phyloP scores from a whole-genome alignment of 2,797 vertebrate genomes.

The Notamacropus eugenii region DNA sequence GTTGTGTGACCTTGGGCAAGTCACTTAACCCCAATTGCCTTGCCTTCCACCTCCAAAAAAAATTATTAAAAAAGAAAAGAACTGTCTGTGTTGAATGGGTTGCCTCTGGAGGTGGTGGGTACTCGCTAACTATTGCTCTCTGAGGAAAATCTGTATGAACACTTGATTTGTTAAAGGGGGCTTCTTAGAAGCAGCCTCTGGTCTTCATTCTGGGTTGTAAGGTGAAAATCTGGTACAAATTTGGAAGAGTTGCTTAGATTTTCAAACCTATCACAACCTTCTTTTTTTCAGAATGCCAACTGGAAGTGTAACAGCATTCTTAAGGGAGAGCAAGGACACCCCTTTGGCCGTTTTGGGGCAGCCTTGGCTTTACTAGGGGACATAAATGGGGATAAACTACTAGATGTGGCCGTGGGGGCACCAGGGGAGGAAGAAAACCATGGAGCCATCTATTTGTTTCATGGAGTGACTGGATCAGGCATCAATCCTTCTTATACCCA shows the following conservation, averaged over 20 bases:
- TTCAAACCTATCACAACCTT: not conserved
- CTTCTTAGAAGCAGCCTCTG: not conserved
- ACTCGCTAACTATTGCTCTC: not conserved
- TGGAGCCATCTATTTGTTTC: constrained; percentile 89
- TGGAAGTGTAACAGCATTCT: constrained; percentile 7
- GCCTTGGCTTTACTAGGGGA: constrained; percentile 85
- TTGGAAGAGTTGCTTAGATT: not conserved
- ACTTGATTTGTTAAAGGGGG: not conserved
- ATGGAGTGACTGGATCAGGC: constrained; percentile 43
- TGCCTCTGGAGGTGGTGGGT: not conserved
- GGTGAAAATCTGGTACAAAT: not conserved
- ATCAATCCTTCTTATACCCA: constrained; percentile 15
- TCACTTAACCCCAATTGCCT: no score
- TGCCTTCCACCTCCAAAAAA: no score
- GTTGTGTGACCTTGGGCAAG: no score
- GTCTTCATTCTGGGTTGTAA: not conserved
- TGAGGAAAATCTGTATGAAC: not conserved
- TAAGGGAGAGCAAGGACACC: constrained; percentile 49
- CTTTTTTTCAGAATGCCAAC: not conserved
- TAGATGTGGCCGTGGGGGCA: constrained; percentile 87
- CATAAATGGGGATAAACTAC: constrained; percentile 82
- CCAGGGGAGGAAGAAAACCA: constrained; percentile 85
- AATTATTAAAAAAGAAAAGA: no score
- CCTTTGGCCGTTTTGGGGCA: constrained; percentile 82
- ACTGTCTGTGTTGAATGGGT: not conserved